A percentile compares a stretch with the other conserved stretches of the same genome.
phyloP scores from a whole-genome alignment of 2,113 vertebrate genomes.

The Neolamprologus fasciatus region DNA sequence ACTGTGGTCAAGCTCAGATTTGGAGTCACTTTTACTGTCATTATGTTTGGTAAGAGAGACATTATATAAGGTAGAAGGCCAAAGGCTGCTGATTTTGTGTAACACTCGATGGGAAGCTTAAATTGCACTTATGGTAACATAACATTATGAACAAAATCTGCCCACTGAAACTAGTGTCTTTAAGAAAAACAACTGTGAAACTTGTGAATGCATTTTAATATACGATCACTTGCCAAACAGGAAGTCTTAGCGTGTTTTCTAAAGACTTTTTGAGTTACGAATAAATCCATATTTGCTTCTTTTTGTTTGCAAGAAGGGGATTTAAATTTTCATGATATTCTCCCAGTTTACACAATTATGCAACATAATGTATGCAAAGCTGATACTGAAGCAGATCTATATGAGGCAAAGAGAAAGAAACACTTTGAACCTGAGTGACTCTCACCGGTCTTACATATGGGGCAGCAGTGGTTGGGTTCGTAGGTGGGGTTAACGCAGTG shows the following conservation, averaged over 20 bases:
- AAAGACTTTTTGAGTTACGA: neutral
- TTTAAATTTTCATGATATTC: neutral
- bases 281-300: neutral
- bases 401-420: neutral
- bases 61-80: neutral
- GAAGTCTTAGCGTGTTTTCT: neutral
- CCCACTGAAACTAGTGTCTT: neutral
- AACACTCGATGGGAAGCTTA: neutral
- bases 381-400: neutral
- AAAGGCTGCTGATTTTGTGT: neutral
- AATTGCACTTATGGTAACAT: neutral
- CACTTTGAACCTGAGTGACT: neutral
- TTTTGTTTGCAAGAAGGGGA: neutral
- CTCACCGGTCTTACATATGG: slow-evolving; percentile 72
- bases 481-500: slow-evolving; percentile 74
- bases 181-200: neutral
- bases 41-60: neutral
- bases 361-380: neutral
- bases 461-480: slow-evolving; percentile 74
- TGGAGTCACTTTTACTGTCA: neutral
- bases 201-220: neutral
- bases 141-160: neutral
- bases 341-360: neutral
- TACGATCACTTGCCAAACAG: neutral
- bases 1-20: neutral